phyloP scores from a whole-genome alignment of 2,888 invertebrate species.

The Metalampra italica region DNA sequence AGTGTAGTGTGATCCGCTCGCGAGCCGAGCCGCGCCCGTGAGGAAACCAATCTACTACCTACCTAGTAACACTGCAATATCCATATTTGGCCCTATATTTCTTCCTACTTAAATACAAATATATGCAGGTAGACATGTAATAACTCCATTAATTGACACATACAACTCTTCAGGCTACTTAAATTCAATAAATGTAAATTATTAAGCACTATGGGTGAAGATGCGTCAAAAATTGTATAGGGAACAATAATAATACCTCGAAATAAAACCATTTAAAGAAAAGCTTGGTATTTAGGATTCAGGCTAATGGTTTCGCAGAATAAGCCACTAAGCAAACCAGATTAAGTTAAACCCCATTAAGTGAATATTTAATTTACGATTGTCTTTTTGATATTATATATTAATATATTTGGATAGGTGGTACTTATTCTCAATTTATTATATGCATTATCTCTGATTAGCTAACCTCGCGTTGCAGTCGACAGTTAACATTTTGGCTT shows the following conservation, averaged over 20 bases:
- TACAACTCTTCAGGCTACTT: no score
- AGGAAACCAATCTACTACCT: conserved; percentile 3
- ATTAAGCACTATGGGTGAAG: no score
- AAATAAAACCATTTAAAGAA: neutral
- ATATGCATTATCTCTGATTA: no score
- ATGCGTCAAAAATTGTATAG: neutral
- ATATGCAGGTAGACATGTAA: no score
- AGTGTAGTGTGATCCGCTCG: conserved; percentile 63
- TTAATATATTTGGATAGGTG: no score
- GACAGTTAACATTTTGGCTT: no score
- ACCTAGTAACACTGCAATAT: conserved; percentile 3
- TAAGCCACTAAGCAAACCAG: conserved; percentile 28
- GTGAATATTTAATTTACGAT: conserved; percentile 5
- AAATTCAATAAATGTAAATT: no score
- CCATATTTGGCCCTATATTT: neutral
- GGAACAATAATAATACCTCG: neutral
- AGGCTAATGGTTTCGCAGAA: conserved; percentile 25
- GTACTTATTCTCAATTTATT: no score
- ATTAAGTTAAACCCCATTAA: conserved; percentile 30
- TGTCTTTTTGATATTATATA: neutral
- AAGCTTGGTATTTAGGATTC: conserved; percentile 16
- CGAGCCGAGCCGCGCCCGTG: conserved; percentile 15
- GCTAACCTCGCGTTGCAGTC: no score
- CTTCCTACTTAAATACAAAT: neutral
- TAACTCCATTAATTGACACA: no score